Conservation (phyloP, 2,113 vertebrate genomes). For the Equus quagga region DNA sequence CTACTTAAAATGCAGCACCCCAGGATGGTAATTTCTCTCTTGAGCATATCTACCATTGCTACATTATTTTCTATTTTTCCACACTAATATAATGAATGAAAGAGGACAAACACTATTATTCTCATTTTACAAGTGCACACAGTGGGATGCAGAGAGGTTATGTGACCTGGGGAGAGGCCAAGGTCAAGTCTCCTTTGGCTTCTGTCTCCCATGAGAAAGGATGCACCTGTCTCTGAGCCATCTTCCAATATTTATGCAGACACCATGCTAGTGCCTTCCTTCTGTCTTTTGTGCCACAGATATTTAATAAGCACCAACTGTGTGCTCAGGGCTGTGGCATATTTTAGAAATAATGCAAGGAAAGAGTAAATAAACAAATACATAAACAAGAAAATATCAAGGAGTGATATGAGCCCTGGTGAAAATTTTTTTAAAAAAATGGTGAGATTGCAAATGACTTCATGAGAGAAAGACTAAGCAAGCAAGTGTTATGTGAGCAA, state of each 20-base stretch:
- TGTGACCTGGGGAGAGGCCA: background rate
- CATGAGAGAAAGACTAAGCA: too few relatives aligned
- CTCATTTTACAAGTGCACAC: background rate
- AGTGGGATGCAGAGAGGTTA: background rate
- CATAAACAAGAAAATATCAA: background rate
- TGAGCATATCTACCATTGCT: background rate
- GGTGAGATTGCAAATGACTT: background rate
- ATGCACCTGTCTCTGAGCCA: background rate
- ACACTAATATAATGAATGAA: background rate
- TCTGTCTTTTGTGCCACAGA: rapidly evolving
- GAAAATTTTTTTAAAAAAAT: rapidly evolving
- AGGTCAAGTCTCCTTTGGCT: background rate
- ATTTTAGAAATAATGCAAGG: background rate
- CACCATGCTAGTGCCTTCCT: background rate
- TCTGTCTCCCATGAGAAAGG: background rate
- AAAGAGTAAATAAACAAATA: background rate
- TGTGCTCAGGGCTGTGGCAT: too few relatives aligned
- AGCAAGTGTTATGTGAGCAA: too few relatives aligned
- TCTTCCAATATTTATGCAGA: rapidly evolving
- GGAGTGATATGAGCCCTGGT: too few relatives aligned
- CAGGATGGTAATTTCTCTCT: background rate
- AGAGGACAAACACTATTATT: background rate
- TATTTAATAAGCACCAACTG: background rate
- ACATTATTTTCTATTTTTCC: background rate
- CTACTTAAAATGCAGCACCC: background rate